phyloP scores from a whole-genome alignment of 2,113 vertebrate genomes.

The Podarcis cretensis region DNA sequence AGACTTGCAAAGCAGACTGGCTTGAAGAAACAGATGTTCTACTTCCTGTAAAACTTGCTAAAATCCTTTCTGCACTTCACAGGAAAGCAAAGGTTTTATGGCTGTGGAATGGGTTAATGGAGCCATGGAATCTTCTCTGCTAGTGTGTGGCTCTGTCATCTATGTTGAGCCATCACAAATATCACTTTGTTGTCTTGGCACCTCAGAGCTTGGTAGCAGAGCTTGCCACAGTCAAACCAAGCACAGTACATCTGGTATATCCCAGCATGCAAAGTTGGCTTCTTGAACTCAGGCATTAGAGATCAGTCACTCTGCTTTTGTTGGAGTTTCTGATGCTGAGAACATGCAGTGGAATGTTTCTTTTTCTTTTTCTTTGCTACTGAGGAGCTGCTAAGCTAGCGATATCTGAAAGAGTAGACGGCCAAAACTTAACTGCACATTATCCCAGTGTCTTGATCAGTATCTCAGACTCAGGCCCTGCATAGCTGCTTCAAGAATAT shows the following conservation, averaged over 20 bases:
- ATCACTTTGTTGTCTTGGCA: conserved; percentile 24
- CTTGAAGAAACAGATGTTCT: not conserved
- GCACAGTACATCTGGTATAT: conserved; percentile 14
- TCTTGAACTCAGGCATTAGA: conserved; percentile 26
- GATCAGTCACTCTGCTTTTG: conserved; percentile 21
- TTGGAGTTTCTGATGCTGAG: conserved; percentile 30
- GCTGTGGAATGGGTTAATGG: not conserved
- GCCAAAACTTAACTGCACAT: conserved; percentile 33
- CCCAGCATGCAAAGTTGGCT: not conserved
- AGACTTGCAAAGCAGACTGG: not conserved
- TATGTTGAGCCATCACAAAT: not conserved
- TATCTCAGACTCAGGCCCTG: conserved; percentile 32
- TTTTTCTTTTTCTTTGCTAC: not conserved
- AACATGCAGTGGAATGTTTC: conserved; percentile 33
- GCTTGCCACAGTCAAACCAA: not conserved
- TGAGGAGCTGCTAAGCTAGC: conserved; percentile 33
- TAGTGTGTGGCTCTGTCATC: not conserved
- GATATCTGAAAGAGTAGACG: conserved; percentile 23
- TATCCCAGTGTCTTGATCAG: conserved; percentile 39
- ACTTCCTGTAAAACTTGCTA: not conserved
- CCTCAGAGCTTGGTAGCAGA: not conserved
- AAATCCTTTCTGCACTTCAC: conserved; percentile 1
- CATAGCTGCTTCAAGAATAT: conserved; percentile 40
- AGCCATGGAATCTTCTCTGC: conserved; percentile 5
- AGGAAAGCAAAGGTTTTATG: conserved; percentile 1